phyloP scores from a whole-genome alignment of 2,888 invertebrate genomes.

The Tachina lurida region DNA sequence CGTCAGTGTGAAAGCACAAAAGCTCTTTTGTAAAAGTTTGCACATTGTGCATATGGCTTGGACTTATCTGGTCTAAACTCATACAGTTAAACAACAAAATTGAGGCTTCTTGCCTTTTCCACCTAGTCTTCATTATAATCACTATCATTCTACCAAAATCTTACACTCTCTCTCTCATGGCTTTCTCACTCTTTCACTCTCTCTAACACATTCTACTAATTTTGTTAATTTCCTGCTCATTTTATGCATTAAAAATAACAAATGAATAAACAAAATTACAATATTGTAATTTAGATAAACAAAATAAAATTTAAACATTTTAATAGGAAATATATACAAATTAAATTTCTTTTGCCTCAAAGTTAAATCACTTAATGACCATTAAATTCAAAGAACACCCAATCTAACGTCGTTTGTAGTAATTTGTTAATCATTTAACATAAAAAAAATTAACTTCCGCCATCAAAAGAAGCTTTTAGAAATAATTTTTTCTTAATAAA shows the following conservation, averaged over 20 bases:
- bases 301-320: background rate
- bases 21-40: no score
- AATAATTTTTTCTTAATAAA: background rate
- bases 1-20: no score
- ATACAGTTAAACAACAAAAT: no score
- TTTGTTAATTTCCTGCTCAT: slow-evolving; percentile 9
- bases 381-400: background rate
- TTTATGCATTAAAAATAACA: background rate
- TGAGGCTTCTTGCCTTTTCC: no score
- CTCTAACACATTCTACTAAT: slow-evolving; percentile 56
- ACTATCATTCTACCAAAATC: no score
- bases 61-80: no score
- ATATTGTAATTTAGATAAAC: background rate
- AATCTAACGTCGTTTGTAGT: slow-evolving; percentile 60
- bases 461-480: slow-evolving; percentile 67
- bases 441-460: slow-evolving; percentile 79
- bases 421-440: slow-evolving; percentile 80
- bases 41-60: no score
- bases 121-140: no score
- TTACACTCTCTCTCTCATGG: slow-evolving; percentile 29
- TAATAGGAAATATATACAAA: background rate
- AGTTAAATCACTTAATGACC: background rate
- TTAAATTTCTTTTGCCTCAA: background rate
- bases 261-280: background rate
- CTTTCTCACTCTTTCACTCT: slow-evolving; percentile 44